Evolutionary conservation across 2,113 vertebrate genomes (phyloP).

Genomic region (Oryzias javanicus): DNA sequence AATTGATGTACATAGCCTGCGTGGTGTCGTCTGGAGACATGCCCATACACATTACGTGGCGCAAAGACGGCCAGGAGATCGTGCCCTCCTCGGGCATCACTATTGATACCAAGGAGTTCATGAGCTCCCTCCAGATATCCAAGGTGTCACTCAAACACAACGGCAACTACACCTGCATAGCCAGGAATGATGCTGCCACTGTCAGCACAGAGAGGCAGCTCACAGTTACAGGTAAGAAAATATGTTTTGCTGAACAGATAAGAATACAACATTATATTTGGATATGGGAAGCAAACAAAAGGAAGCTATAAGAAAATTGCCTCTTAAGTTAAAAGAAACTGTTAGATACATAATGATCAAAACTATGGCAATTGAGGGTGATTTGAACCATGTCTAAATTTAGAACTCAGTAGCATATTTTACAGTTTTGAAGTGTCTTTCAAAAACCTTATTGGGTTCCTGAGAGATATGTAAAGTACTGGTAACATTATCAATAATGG

Average conservation of each 20-base stretch:
- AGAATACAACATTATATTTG: not conserved
- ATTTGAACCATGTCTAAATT: too few species aligned
- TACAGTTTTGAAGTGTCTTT: too few species aligned
- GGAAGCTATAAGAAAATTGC: too few species aligned
- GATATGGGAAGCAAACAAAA: not conserved
- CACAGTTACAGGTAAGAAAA: conserved; percentile 87
- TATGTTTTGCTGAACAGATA: not conserved
- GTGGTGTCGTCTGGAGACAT: conserved; percentile 98
- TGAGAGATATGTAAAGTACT: too few species aligned
- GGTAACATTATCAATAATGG: too few species aligned
- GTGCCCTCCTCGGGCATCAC: conserved; percentile 92
- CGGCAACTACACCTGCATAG: conserved; percentile 98
- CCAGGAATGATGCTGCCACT: conserved; percentile 93
- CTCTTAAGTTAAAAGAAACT: too few species aligned
- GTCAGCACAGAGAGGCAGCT: conserved; percentile 97
- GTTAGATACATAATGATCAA: too few species aligned
- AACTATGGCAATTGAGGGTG: too few species aligned
- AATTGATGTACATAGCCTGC: conserved; percentile 97
- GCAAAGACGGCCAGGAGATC: conserved; percentile 96
- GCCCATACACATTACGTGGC: conserved; percentile 98
- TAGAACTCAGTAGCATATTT: too few species aligned
- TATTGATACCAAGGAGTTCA: conserved; percentile 98
- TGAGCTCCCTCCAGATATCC: conserved; percentile 98
- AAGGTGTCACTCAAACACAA: conserved; percentile 98
- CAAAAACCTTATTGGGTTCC: too few species aligned